Evolutionary conservation across 2,888 invertebrate species (phyloP), one percentile per base, ranked within the genome.

Genomic region (Ophion costatus): DNA sequence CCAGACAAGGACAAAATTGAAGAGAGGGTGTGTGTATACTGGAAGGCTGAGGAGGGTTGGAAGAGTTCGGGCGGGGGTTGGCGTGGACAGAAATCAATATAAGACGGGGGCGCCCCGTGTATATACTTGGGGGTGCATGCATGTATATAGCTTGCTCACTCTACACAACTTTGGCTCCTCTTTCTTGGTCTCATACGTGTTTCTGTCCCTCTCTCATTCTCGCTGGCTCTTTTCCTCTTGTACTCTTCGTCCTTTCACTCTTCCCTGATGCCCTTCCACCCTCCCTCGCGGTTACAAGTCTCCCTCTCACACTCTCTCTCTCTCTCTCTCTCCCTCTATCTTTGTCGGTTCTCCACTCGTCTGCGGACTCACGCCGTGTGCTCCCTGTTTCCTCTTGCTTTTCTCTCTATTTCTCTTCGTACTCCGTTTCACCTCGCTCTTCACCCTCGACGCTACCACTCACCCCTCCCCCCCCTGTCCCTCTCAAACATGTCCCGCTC

Each of bases 11-110:
- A 84, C 69, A 56, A 67, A 73, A 79, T 78, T 42, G 61, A 70
- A 71, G 75, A 70, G 51, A 51, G 51, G 51, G 51, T 51, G 51
- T 51, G 74, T 63, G 80, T 22, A 24, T 80, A 85, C 81, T 80
- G 88, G 51, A 67, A 86, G 79, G 88, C 85, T 87, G 77, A 74
- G 85, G 88, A 87, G 89, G 90, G 87, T 88, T 82, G 86, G 84
- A 85, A 86, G 90, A 88, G 59, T 59, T 89, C 87, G 88, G 89
- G 88, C 88, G 90, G 89, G 92, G 89, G 76, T 66, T 91, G 93
- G 90, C 91, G 92, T 93, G 93, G 93, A 93, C 93, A 93, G 93
- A 93, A 93, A 93, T 93, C 93, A 93, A 93, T 93, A 93, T 93
- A 93, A 93, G 93, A 93, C 93, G 92, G 91, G 92, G 91, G 92